Base-by-base conservation (phyloP, 2,113 vertebrate species). In the Paralichthys olivaceus region DNA sequence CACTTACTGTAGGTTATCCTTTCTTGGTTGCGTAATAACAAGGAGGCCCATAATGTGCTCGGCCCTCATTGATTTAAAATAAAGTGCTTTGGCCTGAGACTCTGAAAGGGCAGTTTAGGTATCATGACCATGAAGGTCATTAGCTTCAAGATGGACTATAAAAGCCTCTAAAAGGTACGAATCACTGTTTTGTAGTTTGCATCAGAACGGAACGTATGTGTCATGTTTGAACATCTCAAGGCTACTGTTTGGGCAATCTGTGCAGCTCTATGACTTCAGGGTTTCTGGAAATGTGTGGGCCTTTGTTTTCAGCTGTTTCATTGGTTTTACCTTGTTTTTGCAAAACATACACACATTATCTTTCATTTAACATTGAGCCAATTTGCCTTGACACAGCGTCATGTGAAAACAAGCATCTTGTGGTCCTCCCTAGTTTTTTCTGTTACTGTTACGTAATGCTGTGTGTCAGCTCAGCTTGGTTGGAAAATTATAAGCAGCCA, bases 401-500 rank as follows among this genome's bases (percentile, higher is more conserved):
- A 62, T 69, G 68, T 74, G 51, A 63, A 77, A 82, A 68, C 15
- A 22, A 66, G 22, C 32, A 58, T 72, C 40, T 62, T 69, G 32
- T 64, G 60, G 26, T 17, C 62, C 47, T 49, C 8, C 15, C 43
- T 65, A 7, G 5, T 58, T 62, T 51, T 58, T 62, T 51, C 60
- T 37, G 11, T 61, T 23, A 64, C 61, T 1, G 7, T 80, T 79
- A 74, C 5, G 2, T 79, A 72, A 80, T 28, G 7, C 25, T 63
- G 17, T 23, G 7, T 83, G 60, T 49, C 57, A 51, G n/a, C 66
- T 65, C 62, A 26, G 37, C 28, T 19, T 25, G 8, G 51, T 55
- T 70, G 70, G 73, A 77, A 79, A 75, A 73, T 77, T 64, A 26
- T 70, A 62, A 58, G 43, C n/a, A 56, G 20, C 23, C 6, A 32